Conservation (phyloP, 2,797 vertebrate species). For the Mustela erminea region DNA sequence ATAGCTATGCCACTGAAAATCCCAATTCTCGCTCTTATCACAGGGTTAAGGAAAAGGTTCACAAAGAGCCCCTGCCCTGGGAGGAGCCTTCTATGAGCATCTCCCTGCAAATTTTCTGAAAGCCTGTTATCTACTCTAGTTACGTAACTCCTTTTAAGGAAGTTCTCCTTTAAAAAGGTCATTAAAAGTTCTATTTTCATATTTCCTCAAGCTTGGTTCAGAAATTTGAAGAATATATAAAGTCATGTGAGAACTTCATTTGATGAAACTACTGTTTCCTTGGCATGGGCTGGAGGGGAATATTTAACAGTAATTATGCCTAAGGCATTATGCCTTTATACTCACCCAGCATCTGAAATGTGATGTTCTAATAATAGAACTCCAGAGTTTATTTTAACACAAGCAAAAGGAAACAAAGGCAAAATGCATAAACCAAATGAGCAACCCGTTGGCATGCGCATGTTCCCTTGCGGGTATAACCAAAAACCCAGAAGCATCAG, state of each 20-base stretch:
- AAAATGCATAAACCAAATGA: not conserved
- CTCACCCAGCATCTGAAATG: not conserved
- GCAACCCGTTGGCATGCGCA: not conserved
- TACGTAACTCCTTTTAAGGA: not conserved
- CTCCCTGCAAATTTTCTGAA: not conserved
- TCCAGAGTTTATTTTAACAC: conserved; percentile 36
- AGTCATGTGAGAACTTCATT: not conserved
- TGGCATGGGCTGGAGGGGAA: not conserved
- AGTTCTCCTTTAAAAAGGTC: conserved; percentile 47
- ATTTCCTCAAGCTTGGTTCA: not conserved
- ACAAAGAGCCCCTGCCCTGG: no score
- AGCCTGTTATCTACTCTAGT: not conserved
- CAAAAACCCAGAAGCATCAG: not conserved
- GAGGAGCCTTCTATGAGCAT: not conserved
- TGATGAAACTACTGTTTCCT: conserved; percentile 20
- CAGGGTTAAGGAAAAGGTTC: not conserved
- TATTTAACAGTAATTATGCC: not conserved
- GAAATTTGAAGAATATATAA: conserved; percentile 52
- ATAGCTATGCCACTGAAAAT: not conserved
- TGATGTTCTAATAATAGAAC: conserved; percentile 25
- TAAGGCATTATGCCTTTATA: not conserved
- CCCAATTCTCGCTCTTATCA: not conserved
- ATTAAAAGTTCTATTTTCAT: conserved; percentile 39
- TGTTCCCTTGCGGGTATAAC: not conserved
- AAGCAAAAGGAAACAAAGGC: conserved; percentile 1